Conservation (phyloP, 2,113 vertebrate genomes). For the Peromyscus californicus region DNA sequence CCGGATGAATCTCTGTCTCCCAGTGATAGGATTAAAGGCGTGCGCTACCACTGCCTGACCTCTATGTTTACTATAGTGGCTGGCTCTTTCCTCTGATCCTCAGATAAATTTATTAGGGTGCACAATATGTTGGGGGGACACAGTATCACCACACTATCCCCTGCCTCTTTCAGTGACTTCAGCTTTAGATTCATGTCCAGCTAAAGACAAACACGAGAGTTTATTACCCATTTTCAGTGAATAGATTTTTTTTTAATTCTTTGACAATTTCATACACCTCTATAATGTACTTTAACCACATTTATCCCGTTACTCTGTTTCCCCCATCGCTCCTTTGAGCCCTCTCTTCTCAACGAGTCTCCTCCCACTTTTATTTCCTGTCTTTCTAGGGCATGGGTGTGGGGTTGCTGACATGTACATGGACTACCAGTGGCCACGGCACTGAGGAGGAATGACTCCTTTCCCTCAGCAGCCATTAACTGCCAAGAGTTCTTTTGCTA, state of each 20-base stretch:
- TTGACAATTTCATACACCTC: background rate
- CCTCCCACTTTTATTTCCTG: no score
- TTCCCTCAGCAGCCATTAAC: background rate
- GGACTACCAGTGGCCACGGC: background rate
- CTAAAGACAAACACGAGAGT: background rate
- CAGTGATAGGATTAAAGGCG: no score
- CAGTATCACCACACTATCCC: background rate
- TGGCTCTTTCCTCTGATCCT: no score
- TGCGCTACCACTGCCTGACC: no score
- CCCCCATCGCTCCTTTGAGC: no score
- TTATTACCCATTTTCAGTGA: constrained; percentile 30
- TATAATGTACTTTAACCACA: background rate
- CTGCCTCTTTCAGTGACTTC: background rate
- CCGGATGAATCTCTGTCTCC: no score
- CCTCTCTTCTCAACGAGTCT: background rate
- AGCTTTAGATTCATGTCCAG: constrained; percentile 50
- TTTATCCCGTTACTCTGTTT: background rate
- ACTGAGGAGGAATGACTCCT: background rate
- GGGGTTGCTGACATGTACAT: no score
- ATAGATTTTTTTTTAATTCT: background rate
- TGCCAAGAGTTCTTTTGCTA: background rate
- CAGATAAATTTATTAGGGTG: no score
- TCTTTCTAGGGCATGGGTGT: background rate
- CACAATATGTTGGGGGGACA: no score
- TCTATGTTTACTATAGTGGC: no score